Percentiles rank a stretch among this genome's conserved stretches.
Evolutionary conservation across 2,888 invertebrate genomes (phyloP).

Genomic region (Linyphia triangularis): DNA sequence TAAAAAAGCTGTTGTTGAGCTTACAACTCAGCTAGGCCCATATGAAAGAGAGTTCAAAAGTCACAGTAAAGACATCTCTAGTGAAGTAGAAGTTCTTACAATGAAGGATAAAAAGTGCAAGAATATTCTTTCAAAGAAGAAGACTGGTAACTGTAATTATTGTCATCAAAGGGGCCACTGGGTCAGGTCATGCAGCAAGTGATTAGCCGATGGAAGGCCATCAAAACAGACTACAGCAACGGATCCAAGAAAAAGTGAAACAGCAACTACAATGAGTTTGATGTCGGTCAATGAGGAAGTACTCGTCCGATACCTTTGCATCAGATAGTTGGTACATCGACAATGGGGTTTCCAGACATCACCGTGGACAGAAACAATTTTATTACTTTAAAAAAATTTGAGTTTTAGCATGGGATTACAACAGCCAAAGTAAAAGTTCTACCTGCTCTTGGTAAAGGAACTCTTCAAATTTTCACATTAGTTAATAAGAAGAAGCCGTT

Average conservation of each 20-base stretch:
- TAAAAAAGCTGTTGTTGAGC: constrained; percentile 15
- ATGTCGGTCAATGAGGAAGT: not conserved
- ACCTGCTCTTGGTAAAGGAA: constrained; percentile 49
- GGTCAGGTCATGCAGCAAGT: constrained; percentile 13
- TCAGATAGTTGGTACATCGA: not conserved
- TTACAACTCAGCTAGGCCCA: constrained; percentile 32
- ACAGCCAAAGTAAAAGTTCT: constrained; percentile 27
- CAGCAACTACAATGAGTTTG: not conserved
- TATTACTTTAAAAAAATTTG: constrained; percentile 26
- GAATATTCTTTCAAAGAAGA: constrained; percentile 6
- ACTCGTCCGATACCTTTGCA: not conserved
- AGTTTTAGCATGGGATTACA: not conserved
- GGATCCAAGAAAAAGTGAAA: not conserved
- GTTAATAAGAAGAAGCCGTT: not conserved
- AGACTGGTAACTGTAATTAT: constrained; percentile 42
- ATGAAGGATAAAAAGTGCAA: no score
- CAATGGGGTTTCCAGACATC: constrained; percentile 46
- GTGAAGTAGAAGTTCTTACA: not conserved
- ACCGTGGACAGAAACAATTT: constrained; percentile 5
- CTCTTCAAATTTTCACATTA: constrained; percentile 3
- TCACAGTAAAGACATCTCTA: not conserved
- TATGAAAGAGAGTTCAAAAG: constrained; percentile 7
- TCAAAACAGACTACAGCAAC: not conserved
- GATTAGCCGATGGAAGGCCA: constrained; percentile 48
- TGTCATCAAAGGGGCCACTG: constrained; percentile 54